A percentile compares a stretch with the other conserved stretches of the same genome.
Conservation (phyloP, 1,140 invertebrate species). For the Mactra quadrangularis region DNA sequence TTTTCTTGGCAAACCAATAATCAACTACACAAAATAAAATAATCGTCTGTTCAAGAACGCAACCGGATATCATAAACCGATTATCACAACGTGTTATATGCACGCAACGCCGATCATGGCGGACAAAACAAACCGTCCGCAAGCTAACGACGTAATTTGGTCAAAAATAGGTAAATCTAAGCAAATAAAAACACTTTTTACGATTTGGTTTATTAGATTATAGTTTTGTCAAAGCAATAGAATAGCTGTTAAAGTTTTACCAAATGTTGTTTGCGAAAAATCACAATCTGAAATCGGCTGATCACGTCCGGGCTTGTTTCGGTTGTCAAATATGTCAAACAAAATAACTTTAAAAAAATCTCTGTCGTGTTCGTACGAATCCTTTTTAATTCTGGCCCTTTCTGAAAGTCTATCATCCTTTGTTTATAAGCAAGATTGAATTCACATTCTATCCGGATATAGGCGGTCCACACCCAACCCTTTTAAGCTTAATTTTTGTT, state of each 20-base stretch:
- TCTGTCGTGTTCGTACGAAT: not conserved
- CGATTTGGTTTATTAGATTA: not conserved
- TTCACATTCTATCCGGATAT: too few relatives aligned
- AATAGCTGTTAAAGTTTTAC: not conserved
- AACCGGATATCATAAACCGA: too few relatives aligned
- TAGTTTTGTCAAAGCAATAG: not conserved
- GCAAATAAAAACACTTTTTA: not conserved
- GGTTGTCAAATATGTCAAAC: too few relatives aligned
- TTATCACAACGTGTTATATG: not conserved
- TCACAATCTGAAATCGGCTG: not conserved
- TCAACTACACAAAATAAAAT: too few relatives aligned
- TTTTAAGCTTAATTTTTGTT: not conserved
- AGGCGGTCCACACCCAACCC: not conserved
- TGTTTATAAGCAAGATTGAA: not conserved
- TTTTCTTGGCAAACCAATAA: too few relatives aligned
- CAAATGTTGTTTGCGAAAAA: not conserved
- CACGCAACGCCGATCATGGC: constrained; percentile 31
- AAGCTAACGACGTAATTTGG: constrained; percentile 11
- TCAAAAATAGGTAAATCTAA: constrained; percentile 31
- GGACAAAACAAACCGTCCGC: constrained; percentile 43
- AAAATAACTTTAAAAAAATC: not conserved
- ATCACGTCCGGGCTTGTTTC: not conserved
- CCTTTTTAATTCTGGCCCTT: not conserved
- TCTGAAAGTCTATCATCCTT: not conserved
- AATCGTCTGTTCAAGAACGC: too few relatives aligned